Base-by-base conservation (phyloP, 2,888 invertebrate genomes). In the Dryobota labecula region DNA sequence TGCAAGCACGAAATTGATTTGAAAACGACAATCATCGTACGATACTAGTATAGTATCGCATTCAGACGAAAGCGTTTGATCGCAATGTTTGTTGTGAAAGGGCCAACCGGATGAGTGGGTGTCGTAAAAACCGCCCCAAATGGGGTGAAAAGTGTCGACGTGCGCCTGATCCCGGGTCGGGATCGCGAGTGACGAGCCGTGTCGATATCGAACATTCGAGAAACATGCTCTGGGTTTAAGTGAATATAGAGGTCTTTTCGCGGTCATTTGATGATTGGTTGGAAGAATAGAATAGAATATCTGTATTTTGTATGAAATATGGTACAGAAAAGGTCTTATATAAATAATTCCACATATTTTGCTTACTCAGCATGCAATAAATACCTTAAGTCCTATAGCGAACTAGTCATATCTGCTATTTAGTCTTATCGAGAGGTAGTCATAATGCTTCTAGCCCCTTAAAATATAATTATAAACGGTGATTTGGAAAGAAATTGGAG, bases 101-200 rank as follows among this genome's bases (percentile, higher is more conserved):
- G 82, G 74, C 77, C 78, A 57, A 41, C 82, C 83, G 77, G 76
- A 78, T 86, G 84, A 86, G 86, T 84, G 76, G 83, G 87, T 88
- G 89, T 88, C 90, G 89, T 92, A 92, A 93, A 93, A 94, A 92
- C 89, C 85, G 86, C 88, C 90, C 87, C 88, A 89, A 91, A 92
- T 92, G 90, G 93, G 92, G 92, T 92, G 92, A 92, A 92, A 93
- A 93, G 89, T 93, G 94, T 91, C 90, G 90, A 92, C 91, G 90
- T 86, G 88, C 86, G 87, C 84, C 87, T 88, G 90, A 91, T 89
- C 90, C 88, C 88, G 80, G 77, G 78, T 57, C 66, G 68, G 64
- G 67, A 75, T 57, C 70, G 77, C 83, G 63, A 82, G 84, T 72
- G 81, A 82, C 79, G 82, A 65, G 70, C 67, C 61, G 73, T 83